A percentile compares a stretch with the other conserved stretches of the same genome.
These are phyloP conservation scores for Mastomys coucha DNA, from an alignment of 2,113 vertebrate genomes.

Conservation along the genomic window DNA sequence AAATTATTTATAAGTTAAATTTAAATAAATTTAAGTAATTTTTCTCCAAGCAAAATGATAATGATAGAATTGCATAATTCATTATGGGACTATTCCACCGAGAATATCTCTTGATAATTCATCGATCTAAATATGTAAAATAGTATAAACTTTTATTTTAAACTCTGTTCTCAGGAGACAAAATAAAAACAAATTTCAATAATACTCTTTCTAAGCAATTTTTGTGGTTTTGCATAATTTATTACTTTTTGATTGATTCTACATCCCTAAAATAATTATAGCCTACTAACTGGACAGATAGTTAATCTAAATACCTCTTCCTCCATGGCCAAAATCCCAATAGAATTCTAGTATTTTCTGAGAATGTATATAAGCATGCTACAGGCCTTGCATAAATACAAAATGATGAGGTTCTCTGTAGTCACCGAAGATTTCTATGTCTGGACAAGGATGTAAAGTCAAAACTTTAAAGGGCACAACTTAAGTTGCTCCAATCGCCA, in stretches of 20 bases:
- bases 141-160: conserved; percentile 66
- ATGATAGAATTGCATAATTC: conserved; percentile 71
- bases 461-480: neutral
- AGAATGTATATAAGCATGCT: conserved; percentile 29
- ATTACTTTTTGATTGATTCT: conserved; percentile 73
- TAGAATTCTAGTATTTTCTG: conserved; percentile 54
- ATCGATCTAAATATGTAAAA: conserved; percentile 69
- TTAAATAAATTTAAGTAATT: conserved; percentile 70
- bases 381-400: conserved; percentile 39
- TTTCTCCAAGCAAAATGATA: conserved; percentile 67
- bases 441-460: neutral
- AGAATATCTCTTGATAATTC: conserved; percentile 61
- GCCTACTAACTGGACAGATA: conserved; percentile 52
- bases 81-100: conserved; percentile 63
- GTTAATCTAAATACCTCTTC: conserved; percentile 37
- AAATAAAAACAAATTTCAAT: conserved; percentile 71
- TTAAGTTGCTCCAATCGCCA: conserved; percentile 2
- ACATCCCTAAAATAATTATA: conserved; percentile 45
- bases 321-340: neutral
- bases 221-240: conserved; percentile 63
- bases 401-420: neutral
- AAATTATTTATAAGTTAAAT: conserved; percentile 74
- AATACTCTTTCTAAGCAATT: conserved; percentile 55
- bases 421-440: neutral
- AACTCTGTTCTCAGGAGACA: conserved; percentile 63